Percentiles rank a stretch among this genome's conserved stretches.
Evolutionary conservation across 2,888 invertebrate species (phyloP).

Genomic region (Philonicus albiceps): DNA sequence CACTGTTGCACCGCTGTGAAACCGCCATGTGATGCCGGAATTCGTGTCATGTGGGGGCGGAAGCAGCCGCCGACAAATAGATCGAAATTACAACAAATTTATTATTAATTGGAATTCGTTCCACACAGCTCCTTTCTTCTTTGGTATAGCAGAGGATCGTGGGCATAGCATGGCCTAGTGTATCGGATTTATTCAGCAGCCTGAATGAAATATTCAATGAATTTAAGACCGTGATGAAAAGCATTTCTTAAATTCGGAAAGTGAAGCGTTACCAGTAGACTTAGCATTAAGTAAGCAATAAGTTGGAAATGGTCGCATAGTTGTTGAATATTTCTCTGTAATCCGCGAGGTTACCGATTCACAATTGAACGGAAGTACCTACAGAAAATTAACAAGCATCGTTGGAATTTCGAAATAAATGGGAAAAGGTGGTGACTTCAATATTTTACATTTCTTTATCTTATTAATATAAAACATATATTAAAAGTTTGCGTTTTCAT

Average conservation of each 20-base stretch:
- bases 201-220: not conserved
- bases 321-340: not conserved
- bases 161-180: not conserved
- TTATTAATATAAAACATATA: too few relatives aligned
- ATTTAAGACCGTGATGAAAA: not conserved
- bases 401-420: too few relatives aligned
- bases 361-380: not conserved
- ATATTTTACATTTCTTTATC: too few relatives aligned
- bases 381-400: not conserved
- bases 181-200: not conserved
- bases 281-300: not conserved
- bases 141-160: not conserved
- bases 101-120: not conserved
- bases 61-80: conserved; percentile 2
- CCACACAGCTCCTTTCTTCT: not conserved
- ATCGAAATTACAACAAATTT: conserved; percentile 35
- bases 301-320: not conserved
- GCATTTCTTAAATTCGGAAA: not conserved
- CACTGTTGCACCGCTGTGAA: not conserved
- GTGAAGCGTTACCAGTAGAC: not conserved
- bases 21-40: not conserved
- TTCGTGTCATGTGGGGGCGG: conserved; percentile 27
- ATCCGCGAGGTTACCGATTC: not conserved
- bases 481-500: too few relatives aligned
- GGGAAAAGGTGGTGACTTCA: too few relatives aligned